phyloP scores from a whole-genome alignment of 2,797 vertebrate species.

The Acridotheres tristis region DNA sequence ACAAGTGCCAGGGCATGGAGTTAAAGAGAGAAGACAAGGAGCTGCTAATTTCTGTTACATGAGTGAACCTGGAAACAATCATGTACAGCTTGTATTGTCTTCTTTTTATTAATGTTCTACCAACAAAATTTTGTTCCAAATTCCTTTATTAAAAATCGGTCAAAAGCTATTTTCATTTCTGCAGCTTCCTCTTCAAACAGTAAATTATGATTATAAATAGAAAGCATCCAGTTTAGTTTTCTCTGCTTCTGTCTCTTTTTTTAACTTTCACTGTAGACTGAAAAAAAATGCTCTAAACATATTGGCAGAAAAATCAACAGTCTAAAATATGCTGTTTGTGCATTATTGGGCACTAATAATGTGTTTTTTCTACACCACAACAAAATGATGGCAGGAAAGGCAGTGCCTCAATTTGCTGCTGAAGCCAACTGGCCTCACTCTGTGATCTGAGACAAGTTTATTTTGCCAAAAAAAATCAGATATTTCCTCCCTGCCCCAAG shows the following conservation, averaged over 20 bases:
- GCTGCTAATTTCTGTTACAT: not conserved
- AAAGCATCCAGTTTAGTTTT: not conserved
- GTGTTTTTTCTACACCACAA: not conserved
- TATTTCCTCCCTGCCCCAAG: not conserved
- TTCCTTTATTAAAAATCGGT: not conserved
- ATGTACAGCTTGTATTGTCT: not conserved
- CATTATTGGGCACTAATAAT: not conserved
- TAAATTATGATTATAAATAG: not conserved
- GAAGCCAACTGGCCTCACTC: not conserved
- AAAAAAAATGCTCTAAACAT: not conserved
- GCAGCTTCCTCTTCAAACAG: not conserved
- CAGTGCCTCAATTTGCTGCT: not conserved
- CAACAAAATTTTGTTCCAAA: not conserved
- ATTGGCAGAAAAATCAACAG: not conserved
- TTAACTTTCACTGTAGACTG: not conserved
- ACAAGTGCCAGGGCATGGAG: not conserved
- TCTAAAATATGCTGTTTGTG: not conserved
- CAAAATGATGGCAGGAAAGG: not conserved
- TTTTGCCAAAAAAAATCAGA: not conserved
- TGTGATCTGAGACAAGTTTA: not conserved
- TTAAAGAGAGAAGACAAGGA: not conserved
- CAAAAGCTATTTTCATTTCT: not conserved
- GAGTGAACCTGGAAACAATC: not conserved
- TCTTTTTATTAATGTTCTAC: not conserved
- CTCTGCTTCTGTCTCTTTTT: not conserved